Evolutionary conservation across 1,140 invertebrate genomes (phyloP).

Genomic region (Drosophila rufa): DNA sequence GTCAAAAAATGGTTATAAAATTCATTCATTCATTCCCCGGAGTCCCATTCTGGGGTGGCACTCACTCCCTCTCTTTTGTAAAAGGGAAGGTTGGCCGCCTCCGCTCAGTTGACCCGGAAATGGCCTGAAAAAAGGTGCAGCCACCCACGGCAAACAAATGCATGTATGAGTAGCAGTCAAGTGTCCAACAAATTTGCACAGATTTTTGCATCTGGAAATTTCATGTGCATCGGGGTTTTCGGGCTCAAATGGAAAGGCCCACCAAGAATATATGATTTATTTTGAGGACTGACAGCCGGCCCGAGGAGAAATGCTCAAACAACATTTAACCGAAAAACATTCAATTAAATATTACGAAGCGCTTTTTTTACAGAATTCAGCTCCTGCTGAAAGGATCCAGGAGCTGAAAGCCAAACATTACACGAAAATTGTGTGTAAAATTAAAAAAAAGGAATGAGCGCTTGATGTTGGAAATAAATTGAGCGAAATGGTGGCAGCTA

Average conservation of each 20-base stretch:
- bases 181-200: slow-evolving; percentile 46
- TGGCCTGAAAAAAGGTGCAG: slow-evolving; percentile 45
- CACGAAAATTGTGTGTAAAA: slow-evolving; percentile 64
- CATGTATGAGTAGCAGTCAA: slow-evolving; percentile 36
- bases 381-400: slow-evolving; percentile 51
- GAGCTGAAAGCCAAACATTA: slow-evolving; percentile 53
- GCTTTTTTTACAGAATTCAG: slow-evolving; percentile 29
- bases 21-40: slow-evolving; percentile 27
- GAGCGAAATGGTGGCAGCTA: slow-evolving; percentile 80
- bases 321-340: slow-evolving; percentile 30
- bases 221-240: slow-evolving; percentile 22
- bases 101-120: slow-evolving; percentile 45
- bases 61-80: not conserved
- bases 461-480: slow-evolving; percentile 77
- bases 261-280: slow-evolving; percentile 34
- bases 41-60: slow-evolving; percentile 32
- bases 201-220: slow-evolving; percentile 39
- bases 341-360: slow-evolving; percentile 58
- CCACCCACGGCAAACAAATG: slow-evolving; percentile 43
- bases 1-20: slow-evolving; percentile 31
- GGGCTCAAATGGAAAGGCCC: not conserved
- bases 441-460: slow-evolving; percentile 55
- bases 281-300: slow-evolving; percentile 10
- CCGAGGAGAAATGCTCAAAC: slow-evolving; percentile 8
- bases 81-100: slow-evolving; percentile 13